phyloP scores from a whole-genome alignment of 2,113 vertebrate species.

The Madoqua kirkii region DNA sequence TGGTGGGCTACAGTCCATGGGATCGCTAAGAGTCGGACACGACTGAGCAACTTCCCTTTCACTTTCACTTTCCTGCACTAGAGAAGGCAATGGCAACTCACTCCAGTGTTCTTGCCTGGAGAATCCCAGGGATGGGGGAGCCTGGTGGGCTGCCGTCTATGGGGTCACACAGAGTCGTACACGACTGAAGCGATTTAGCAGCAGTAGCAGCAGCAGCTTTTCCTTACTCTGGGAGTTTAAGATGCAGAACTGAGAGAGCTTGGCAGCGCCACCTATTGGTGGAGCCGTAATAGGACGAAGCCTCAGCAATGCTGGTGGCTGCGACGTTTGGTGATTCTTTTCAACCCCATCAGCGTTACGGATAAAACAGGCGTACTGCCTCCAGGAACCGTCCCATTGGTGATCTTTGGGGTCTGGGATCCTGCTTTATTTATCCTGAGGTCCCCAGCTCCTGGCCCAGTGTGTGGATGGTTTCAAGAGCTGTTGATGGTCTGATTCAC shows the following conservation, averaged over 20 bases:
- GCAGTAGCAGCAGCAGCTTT: not conserved
- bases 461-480: not conserved
- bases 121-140: no score
- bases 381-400: fast-evolving
- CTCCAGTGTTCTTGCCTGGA: no score
- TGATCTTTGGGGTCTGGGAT: not conserved
- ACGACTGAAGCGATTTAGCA: no score
- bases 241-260: not conserved
- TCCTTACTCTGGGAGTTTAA: not conserved
- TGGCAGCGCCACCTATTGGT: not conserved
- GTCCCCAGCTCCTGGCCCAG: not conserved
- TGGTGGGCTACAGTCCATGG: no score
- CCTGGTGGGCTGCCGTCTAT: no score
- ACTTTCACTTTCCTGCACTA: no score
- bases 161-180: no score
- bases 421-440: not conserved
- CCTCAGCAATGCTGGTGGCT: not conserved
- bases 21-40: no score
- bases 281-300: fast-evolving
- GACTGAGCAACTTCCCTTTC: no score
- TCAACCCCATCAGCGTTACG: fast-evolving
- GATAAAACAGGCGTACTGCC: fast-evolving
- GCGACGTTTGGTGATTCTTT: no score
- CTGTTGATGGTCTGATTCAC: not conserved
- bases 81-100: no score